Percentiles rank a stretch among this genome's conserved stretches.
These are phyloP conservation scores for Halyomorpha halys DNA, from an alignment of 1,140 invertebrate species.

Conservation along the genomic window DNA sequence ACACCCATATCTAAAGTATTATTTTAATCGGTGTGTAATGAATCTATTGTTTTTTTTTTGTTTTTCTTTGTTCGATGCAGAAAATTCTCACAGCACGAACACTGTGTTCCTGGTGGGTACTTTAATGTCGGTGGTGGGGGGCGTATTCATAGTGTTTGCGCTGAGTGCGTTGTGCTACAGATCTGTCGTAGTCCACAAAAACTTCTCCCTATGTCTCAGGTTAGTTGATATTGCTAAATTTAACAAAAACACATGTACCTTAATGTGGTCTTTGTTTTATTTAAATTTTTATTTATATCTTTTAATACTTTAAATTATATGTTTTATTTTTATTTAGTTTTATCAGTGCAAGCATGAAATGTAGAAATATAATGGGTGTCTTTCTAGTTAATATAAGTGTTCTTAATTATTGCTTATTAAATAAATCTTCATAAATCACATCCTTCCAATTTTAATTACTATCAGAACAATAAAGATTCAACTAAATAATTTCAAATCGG, in stretches of 20 bases:
- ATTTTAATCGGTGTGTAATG: background rate
- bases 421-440: too few species aligned
- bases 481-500: too few species aligned
- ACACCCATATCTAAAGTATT: slow-evolving; percentile 8
- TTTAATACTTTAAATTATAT: slow-evolving; percentile 11
- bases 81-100: slow-evolving; percentile 88
- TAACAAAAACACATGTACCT: slow-evolving; percentile 16
- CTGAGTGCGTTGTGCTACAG: slow-evolving; percentile 98
- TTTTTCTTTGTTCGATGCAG: slow-evolving; percentile 41
- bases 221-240: slow-evolving; percentile 48
- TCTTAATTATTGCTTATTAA: too few species aligned
- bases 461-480: too few species aligned
- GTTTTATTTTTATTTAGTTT: too few species aligned
- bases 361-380: too few species aligned
- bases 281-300: slow-evolving; percentile 8
- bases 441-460: too few species aligned
- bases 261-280: slow-evolving; percentile 1
- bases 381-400: too few species aligned
- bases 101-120: slow-evolving; percentile 92
- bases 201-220: slow-evolving; percentile 93
- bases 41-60: slow-evolving; percentile 22
- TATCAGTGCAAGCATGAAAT: too few species aligned
- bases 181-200: slow-evolving; percentile 96
- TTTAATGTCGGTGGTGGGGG: slow-evolving; percentile 95
- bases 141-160: slow-evolving; percentile 95